Percentiles rank a stretch among this genome's conserved stretches.
Evolutionary conservation across 1,140 invertebrate genomes (phyloP).

Genomic region (Wasmannia auropunctata): DNA sequence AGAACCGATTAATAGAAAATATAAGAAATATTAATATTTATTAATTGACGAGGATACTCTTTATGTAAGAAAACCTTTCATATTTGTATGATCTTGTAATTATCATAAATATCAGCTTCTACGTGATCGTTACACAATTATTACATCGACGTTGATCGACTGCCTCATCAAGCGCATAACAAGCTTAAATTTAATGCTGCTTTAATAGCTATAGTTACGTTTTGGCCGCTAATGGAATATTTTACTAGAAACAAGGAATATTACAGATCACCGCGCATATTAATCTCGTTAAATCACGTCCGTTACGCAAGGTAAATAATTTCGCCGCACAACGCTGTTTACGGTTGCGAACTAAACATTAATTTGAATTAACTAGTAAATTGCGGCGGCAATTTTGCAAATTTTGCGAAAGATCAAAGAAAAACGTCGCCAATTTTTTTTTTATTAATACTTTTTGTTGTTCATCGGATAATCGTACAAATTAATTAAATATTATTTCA

Average conservation of each 20-base stretch:
- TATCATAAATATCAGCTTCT: neutral
- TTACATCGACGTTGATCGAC: conserved; percentile 27
- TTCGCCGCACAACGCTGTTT: conserved; percentile 29
- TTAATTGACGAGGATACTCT: neutral
- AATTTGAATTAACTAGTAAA: conserved; percentile 26
- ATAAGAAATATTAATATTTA: neutral
- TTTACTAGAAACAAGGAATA: conserved; percentile 49
- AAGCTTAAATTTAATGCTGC: conserved; percentile 49
- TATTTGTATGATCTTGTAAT: neutral
- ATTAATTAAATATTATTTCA: neutral
- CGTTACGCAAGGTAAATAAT: conserved; percentile 50
- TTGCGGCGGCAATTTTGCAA: neutral
- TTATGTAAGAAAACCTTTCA: neutral
- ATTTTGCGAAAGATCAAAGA: neutral
- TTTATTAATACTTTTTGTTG: neutral
- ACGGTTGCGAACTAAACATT: conserved; percentile 25
- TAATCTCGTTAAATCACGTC: conserved; percentile 54
- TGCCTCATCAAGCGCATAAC: conserved; percentile 26
- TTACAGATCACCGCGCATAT: conserved; percentile 53
- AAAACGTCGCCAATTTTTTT: neutral
- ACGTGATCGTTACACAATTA: conserved; percentile 33
- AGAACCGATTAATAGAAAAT: neutral
- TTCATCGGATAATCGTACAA: neutral
- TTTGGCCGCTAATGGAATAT: conserved; percentile 54
- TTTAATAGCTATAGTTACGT: conserved; percentile 51